Base-by-base conservation (phyloP, 2,888 invertebrate species). In the Drymonia ruficornis region DNA sequence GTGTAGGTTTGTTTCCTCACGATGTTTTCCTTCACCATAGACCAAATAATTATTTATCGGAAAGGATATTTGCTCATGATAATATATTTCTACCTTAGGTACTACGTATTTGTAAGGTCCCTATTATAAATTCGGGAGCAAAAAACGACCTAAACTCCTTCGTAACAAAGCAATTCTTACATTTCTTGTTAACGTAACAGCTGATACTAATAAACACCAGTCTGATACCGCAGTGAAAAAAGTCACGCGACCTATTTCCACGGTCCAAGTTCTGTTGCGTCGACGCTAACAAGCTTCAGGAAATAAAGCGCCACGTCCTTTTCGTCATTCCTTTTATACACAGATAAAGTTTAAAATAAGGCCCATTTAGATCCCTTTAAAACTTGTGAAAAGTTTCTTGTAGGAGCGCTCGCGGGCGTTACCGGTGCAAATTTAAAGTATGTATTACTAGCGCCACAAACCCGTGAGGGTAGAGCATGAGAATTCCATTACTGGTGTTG, bases 351-450 rank as follows among this genome's bases (percentile, higher is more conserved):
- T 78, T 77, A 70, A 78, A 81, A 81, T 83, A 82, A 81, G 80
- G 76, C 80, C 81, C 80, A 85, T 87, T 88, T 86, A 76, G 83
- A 83, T 81, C 81, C 81, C 80, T 83, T 82, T 79, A 79, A 83
- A 83, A 84, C 79, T 84, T 82, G 69, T 63, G 72, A 73, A 86
- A 88, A 88, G 82, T 87, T 88, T 82, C 80, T 81, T 83, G 78
- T 78, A 74, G 75, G 74, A 84, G 61, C 79, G 84, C 84, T 83
- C 76, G 84, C 80, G 84, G 84, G 83, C 78, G 79, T 83, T 84
- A 83, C 87, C 86, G 88, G 89, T 88, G 89, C 84, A 89, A 89
- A 90, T 89, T 89, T 89, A 84, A 91, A 90, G 89, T 89, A 83
- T 88, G 88, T 90, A 88, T 88, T 84, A 85, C 83, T 82, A 86